Evolutionary conservation across 2,113 vertebrate genomes (phyloP).

Genomic region (Trachemys scripta): DNA sequence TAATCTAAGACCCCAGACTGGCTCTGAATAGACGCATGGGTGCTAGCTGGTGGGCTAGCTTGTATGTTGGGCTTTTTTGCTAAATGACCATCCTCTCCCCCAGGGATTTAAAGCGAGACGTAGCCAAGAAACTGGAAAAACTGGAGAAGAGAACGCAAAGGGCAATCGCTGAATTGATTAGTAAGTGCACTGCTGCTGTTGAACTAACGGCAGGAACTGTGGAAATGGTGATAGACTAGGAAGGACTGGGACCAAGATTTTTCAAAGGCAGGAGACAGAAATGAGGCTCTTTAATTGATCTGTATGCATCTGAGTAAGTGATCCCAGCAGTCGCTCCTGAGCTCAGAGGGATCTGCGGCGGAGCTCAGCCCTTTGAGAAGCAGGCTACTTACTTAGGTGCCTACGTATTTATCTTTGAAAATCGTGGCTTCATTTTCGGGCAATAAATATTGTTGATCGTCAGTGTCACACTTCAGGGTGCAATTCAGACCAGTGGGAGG

Average conservation of each 20-base stretch:
- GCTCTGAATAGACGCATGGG: neutral
- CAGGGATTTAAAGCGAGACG: slow-evolving; percentile 96
- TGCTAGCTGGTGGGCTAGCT: accelerated
- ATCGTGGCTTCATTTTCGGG: neutral
- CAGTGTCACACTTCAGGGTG: neutral
- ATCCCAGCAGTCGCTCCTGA: no score
- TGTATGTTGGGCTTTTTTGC: accelerated
- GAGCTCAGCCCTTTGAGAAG: neutral
- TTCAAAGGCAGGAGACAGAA: neutral
- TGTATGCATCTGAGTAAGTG: neutral
- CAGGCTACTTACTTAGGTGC: neutral
- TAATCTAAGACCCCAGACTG: neutral
- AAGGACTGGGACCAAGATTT: neutral
- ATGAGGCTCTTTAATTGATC: neutral
- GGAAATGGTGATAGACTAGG: neutral
- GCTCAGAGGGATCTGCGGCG: no score
- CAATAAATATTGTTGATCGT: neutral
- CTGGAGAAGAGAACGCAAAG: slow-evolving; percentile 94
- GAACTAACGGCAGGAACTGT: neutral
- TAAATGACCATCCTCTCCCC: accelerated
- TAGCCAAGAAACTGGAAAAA: slow-evolving; percentile 97
- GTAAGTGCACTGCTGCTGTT: slow-evolving; percentile 79
- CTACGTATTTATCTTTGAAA: neutral
- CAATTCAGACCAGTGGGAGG: neutral
- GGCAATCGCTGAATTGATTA: slow-evolving; percentile 94